phyloP scores from a whole-genome alignment of 2,113 vertebrate genomes.

The Sminthopsis crassicaudata region DNA sequence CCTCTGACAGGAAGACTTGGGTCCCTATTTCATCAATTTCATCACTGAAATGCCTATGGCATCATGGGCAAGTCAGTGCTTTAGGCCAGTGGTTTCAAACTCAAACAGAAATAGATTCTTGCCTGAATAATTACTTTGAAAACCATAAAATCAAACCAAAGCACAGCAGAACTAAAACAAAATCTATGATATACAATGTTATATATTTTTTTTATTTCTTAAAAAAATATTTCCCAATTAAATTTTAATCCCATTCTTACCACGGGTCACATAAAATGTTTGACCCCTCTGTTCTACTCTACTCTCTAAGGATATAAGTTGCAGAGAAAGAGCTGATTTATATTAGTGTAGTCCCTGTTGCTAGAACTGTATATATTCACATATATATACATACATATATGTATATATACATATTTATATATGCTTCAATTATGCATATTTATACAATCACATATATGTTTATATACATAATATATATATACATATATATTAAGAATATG shows the following conservation, averaged over 20 bases:
- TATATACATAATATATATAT: not conserved
- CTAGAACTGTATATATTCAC: not conserved
- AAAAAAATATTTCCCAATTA: not conserved
- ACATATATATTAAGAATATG: not conserved
- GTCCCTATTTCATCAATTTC: not conserved
- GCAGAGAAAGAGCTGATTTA: not conserved
- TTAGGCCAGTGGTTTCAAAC: not conserved
- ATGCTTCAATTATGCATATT: not conserved
- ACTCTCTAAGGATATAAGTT: not conserved
- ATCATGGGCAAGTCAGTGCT: not conserved
- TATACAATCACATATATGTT: not conserved
- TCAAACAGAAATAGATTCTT: not conserved
- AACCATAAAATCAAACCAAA: not conserved
- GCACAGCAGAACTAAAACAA: not conserved
- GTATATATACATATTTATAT: not conserved
- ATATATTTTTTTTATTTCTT: not conserved
- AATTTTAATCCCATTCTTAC: not conserved
- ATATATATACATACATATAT: not conserved
- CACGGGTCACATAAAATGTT: not conserved
- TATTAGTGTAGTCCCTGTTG: not conserved
- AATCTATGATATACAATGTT: not conserved
- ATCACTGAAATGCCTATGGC: not conserved
- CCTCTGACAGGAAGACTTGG: not conserved
- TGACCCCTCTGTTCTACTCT: not conserved
- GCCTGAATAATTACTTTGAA: not conserved